Conservation (phyloP, 2,113 vertebrate genomes). For the Saccopteryx leptura region DNA sequence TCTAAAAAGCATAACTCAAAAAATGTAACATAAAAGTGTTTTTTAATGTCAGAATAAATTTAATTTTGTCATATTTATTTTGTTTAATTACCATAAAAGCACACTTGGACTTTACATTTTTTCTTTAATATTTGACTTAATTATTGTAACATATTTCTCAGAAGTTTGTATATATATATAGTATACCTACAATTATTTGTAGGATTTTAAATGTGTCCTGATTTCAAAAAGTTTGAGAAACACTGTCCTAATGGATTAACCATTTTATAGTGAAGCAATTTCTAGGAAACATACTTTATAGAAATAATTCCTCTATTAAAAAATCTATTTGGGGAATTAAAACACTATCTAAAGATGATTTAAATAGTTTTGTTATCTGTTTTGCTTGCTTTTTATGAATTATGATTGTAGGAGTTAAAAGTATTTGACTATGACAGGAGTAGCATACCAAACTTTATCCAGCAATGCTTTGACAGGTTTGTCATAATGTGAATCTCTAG, state of each 20-base stretch:
- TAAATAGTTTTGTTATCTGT: background rate
- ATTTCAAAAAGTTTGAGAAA: too few relatives aligned
- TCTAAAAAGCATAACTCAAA: too few relatives aligned
- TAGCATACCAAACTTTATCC: background rate
- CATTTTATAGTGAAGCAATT: background rate
- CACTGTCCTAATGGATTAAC: background rate
- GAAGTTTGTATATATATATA: too few relatives aligned
- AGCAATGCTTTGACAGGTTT: background rate
- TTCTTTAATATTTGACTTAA: too few relatives aligned
- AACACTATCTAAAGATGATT: background rate
- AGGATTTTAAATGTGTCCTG: too few relatives aligned
- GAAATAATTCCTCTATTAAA: background rate
- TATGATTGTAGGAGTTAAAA: background rate
- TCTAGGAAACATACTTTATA: background rate
- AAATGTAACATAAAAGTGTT: too few relatives aligned
- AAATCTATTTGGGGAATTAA: background rate
- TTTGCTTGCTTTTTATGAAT: background rate
- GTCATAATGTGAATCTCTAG: background rate
- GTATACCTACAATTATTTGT: too few relatives aligned
- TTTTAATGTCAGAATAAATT: too few relatives aligned
- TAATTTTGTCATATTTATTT: too few relatives aligned
- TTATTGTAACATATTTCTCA: too few relatives aligned
- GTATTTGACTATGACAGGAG: background rate
- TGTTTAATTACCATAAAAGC: too few relatives aligned
- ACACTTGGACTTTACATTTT: too few relatives aligned